These are phyloP conservation scores for Drosophila pandora DNA, from an alignment of 1,140 invertebrate species.

Conservation along the genomic window DNA sequence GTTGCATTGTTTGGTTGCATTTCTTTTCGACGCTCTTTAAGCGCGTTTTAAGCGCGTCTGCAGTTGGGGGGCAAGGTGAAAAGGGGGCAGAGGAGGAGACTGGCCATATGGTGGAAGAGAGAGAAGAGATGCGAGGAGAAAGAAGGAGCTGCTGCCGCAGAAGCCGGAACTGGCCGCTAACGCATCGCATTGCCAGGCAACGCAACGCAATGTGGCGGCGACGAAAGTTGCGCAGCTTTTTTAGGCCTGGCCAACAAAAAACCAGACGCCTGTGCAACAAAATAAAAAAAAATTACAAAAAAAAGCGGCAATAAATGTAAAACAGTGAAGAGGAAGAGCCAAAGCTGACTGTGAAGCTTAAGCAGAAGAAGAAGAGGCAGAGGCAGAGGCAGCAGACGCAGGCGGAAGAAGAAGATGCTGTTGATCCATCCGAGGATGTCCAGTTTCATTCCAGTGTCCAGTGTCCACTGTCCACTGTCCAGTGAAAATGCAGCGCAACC, in stretches of 20 bases:
- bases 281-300: conserved; percentile 3
- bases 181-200: conserved; percentile 36
- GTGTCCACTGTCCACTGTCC: too few relatives aligned
- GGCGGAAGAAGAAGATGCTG: conserved; percentile 65
- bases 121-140: neutral
- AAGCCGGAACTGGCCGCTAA: conserved; percentile 73
- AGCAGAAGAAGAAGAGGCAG: neutral
- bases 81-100: neutral
- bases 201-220: conserved; percentile 48
- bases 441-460: conserved; percentile 46
- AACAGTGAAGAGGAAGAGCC: conserved; percentile 5
- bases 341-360: neutral
- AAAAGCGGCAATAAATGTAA: conserved; percentile 1
- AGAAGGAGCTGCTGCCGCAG: conserved; percentile 41
- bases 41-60: too few relatives aligned
- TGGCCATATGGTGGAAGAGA: too few relatives aligned
- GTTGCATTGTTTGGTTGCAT: conserved; percentile 44
- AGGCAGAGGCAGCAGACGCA: conserved; percentile 41
- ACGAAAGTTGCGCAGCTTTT: conserved; percentile 76
- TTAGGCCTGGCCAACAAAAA: conserved; percentile 72
- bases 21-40: too few relatives aligned
- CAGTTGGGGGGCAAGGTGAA: conserved; percentile 42
- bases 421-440: conserved; percentile 44
- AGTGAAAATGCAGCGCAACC: conserved; percentile 78
- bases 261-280: conserved; percentile 35